These are phyloP conservation scores for Euura lappo DNA, from an alignment of 1,140 invertebrate genomes.

Conservation along the genomic window DNA sequence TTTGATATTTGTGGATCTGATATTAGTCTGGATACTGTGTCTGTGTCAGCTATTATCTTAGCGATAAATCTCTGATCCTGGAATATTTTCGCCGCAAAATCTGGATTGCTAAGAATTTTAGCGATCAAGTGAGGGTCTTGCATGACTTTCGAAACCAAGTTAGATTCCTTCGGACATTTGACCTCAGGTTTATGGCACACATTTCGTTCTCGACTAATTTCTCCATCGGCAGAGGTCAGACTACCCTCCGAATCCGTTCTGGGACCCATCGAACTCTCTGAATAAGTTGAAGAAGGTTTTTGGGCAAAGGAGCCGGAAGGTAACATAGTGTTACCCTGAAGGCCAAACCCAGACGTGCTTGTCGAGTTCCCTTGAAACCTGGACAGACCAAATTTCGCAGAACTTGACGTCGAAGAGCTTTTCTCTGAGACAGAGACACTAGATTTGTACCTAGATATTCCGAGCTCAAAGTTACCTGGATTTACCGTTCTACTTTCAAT, in stretches of 20 bases:
- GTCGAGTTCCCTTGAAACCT: background rate
- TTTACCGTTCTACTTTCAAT: no score
- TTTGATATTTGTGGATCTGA: conserved; percentile 44
- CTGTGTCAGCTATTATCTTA: conserved; percentile 49
- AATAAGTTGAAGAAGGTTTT: conserved; percentile 1
- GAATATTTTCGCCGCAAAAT: conserved; percentile 47
- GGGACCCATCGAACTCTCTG: conserved; percentile 6
- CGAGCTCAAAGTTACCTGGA: background rate
- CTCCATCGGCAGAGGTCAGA: background rate
- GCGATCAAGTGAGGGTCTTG: conserved; percentile 33
- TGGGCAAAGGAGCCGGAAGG: background rate
- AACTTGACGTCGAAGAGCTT: background rate
- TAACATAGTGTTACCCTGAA: background rate
- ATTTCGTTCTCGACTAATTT: background rate
- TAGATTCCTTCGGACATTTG: conserved; percentile 25
- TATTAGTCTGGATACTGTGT: conserved; percentile 35
- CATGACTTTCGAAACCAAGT: conserved; percentile 29
- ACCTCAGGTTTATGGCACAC: conserved; percentile 32
- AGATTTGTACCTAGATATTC: background rate
- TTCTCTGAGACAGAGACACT: background rate
- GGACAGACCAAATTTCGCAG: background rate
- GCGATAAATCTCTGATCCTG: conserved; percentile 45
- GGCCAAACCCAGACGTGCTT: background rate
- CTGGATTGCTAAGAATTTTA: conserved; percentile 45
- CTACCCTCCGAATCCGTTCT: background rate